These are phyloP conservation scores for Bursaphelenchus okinawaensis DNA, from an alignment of 2,888 invertebrate genomes.

Conservation along the genomic window DNA sequence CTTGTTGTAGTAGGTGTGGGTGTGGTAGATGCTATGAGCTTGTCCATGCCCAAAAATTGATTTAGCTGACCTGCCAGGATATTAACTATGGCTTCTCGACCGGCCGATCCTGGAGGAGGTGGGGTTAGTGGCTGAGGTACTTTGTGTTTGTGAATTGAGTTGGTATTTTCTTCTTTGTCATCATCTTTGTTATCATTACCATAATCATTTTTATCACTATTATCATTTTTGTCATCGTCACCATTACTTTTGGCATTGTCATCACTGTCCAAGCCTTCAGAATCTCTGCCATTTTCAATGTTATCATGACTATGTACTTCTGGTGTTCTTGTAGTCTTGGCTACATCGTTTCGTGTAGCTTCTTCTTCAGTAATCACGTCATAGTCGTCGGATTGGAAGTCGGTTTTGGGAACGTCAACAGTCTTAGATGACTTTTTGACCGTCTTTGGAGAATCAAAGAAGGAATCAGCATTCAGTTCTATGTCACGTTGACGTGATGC, in stretches of 20 bases:
- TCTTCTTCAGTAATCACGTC: neutral
- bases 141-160: neutral
- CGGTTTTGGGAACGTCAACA: neutral
- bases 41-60: neutral
- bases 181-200: neutral
- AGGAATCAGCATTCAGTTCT: neutral
- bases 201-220: neutral
- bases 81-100: neutral
- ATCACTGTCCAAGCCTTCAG: neutral
- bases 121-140: neutral
- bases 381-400: neutral
- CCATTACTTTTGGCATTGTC: neutral
- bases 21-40: neutral
- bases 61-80: neutral
- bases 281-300: neutral
- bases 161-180: neutral
- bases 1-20: neutral
- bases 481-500: neutral
- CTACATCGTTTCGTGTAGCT: neutral
- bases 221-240: neutral
- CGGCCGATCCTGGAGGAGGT: neutral
- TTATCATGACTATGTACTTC: neutral
- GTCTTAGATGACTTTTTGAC: neutral
- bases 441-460: neutral
- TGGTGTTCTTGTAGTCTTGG: neutral